These are phyloP conservation scores for Tretioscincus oriximinensis DNA, from an alignment of 2,113 vertebrate species.

Conservation along the genomic window DNA sequence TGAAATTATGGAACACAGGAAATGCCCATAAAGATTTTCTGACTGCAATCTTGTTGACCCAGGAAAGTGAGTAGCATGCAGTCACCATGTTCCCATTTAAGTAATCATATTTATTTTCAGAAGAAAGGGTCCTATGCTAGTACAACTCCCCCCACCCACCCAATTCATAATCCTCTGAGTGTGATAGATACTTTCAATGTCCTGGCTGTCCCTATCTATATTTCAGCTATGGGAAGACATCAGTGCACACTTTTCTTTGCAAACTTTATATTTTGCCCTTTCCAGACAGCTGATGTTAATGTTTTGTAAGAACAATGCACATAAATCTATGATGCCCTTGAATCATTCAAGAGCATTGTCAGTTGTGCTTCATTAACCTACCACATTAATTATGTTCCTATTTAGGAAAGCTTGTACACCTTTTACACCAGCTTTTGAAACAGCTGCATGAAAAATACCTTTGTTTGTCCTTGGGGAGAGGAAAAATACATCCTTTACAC, in stretches of 20 bases:
- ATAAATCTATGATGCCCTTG: constrained; percentile 39
- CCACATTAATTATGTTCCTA: constrained; percentile 29
- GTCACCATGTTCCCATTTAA: too few relatives aligned
- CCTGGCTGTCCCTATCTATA: not conserved
- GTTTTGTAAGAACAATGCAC: constrained; percentile 20
- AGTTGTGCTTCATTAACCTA: constrained; percentile 38
- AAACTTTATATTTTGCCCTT: constrained; percentile 7
- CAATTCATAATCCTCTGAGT: not conserved
- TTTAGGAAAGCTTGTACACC: constrained; percentile 24
- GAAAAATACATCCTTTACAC: not conserved
- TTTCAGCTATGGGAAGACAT: not conserved
- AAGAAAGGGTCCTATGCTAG: not conserved
- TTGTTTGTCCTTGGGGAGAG: constrained; percentile 29
- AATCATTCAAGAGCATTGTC: constrained; percentile 26
- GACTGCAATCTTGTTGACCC: too few relatives aligned
- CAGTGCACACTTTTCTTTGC: not conserved
- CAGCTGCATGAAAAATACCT: constrained; percentile 20
- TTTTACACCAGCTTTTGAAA: constrained; percentile 29
- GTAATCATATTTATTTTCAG: too few relatives aligned
- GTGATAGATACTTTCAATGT: not conserved
- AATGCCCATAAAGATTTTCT: too few relatives aligned
- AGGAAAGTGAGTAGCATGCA: too few relatives aligned
- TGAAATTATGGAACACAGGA: too few relatives aligned
- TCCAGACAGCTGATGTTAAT: constrained; percentile 13
- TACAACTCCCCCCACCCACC: not conserved